Percentiles rank a stretch among this genome's conserved stretches.
Conservation (phyloP, 2,113 vertebrate species). For the Nycticryphes semicollaris region DNA sequence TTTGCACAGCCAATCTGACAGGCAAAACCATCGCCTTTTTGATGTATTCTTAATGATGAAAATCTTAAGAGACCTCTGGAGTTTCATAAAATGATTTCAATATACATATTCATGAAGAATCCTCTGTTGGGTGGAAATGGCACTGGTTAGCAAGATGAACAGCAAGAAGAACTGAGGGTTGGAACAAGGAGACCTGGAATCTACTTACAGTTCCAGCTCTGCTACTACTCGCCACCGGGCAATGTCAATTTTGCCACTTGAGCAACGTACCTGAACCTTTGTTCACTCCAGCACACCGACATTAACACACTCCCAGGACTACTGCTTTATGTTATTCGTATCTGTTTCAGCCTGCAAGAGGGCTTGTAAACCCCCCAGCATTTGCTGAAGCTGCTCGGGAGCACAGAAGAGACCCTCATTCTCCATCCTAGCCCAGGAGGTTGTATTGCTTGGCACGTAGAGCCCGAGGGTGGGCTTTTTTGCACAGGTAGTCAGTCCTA, state of each 20-base stretch:
- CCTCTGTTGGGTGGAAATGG: not conserved
- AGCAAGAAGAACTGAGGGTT: not conserved
- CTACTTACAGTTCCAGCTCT: not conserved
- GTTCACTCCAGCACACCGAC: not conserved
- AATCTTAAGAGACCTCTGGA: not conserved
- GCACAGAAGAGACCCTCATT: not conserved
- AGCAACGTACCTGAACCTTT: not conserved
- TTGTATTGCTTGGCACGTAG: not conserved
- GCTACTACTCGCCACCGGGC: not conserved
- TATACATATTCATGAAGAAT: not conserved
- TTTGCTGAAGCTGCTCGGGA: not conserved
- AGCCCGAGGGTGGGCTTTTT: not conserved
- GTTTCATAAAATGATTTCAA: not conserved
- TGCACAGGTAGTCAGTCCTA: not conserved
- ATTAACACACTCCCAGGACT: not conserved
- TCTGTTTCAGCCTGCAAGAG: not conserved
- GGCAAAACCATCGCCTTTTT: slow-evolving; percentile 7
- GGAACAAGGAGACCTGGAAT: not conserved
- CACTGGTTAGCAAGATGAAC: not conserved
- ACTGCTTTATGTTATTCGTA: not conserved
- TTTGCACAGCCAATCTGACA: slow-evolving; percentile 20
- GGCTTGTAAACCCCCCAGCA: not conserved
- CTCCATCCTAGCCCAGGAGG: not conserved
- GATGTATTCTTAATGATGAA: slow-evolving; percentile 10
- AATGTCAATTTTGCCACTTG: not conserved